phyloP scores from a whole-genome alignment of 2,888 invertebrate species.

The Cheilosia vulpina region DNA sequence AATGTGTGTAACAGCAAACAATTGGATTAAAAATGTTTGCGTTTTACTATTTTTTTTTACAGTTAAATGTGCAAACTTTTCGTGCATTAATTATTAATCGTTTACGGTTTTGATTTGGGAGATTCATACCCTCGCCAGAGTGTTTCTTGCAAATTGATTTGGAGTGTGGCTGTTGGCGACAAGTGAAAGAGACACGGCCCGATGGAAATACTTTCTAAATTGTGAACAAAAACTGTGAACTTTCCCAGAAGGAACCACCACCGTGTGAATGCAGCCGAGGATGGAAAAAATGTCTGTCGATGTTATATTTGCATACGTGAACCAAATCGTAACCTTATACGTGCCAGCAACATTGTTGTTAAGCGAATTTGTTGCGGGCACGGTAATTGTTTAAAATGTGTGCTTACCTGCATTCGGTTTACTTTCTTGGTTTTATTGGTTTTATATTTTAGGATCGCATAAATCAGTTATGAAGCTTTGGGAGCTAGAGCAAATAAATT shows the following conservation, averaged over 20 bases:
- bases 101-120: slow-evolving; percentile 8
- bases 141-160: slow-evolving; percentile 15
- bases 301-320: slow-evolving; percentile 37
- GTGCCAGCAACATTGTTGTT: background rate
- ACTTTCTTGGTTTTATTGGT: too few species aligned
- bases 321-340: slow-evolving; percentile 33
- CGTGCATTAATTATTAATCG: slow-evolving; percentile 34
- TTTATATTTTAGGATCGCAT: too few species aligned
- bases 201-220: slow-evolving; percentile 44
- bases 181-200: background rate
- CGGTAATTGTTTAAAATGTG: too few species aligned
- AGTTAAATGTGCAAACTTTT: slow-evolving; percentile 9
- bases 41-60: slow-evolving; percentile 5
- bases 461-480: too few species aligned
- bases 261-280: slow-evolving; percentile 24
- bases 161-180: background rate
- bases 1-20: slow-evolving; percentile 16
- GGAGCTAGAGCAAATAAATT: too few species aligned
- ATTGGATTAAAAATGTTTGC: slow-evolving; percentile 39
- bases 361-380: slow-evolving; percentile 1
- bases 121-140: background rate
- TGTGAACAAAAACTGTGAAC: background rate
- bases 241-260: slow-evolving; percentile 22
- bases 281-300: background rate
- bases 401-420: too few species aligned